These are phyloP conservation scores for Clytia hemisphaerica DNA, from an alignment of 30 jellyfish, hydroid and myxozoan genomes.

Conservation along the genomic window DNA sequence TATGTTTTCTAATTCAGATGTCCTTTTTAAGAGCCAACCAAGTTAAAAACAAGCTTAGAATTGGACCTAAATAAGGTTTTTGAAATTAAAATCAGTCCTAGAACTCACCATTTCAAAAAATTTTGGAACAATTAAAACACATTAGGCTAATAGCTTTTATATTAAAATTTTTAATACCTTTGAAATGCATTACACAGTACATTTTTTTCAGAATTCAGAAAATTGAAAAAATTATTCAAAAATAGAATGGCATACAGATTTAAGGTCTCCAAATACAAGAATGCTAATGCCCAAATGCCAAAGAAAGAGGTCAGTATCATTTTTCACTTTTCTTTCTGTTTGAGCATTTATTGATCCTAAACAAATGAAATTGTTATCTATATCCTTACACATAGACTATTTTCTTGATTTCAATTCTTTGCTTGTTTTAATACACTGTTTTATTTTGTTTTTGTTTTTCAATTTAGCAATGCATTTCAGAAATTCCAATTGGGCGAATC, in stretches of 20 bases:
- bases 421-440: neutral
- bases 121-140: no score
- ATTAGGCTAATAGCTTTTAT: no score
- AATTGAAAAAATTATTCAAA: conserved; percentile 54
- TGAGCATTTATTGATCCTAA: neutral
- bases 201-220: conserved; percentile 52
- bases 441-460: neutral
- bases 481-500: conserved; percentile 63
- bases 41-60: no score
- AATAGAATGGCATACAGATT: conserved; percentile 52
- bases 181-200: conserved; percentile 29
- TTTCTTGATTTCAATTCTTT: neutral
- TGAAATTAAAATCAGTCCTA: no score
- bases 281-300: conserved; percentile 86
- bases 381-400: neutral
- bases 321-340: neutral
- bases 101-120: no score
- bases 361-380: no score
- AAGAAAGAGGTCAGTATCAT: conserved; percentile 64
- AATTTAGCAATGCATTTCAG: conserved; percentile 63
- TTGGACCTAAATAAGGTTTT: no score
- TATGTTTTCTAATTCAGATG: no score
- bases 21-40: no score
- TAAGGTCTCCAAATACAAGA: conserved; percentile 81
- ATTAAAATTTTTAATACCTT: neutral